A percentile compares a stretch with the other conserved stretches of the same genome.
These are phyloP conservation scores for Caracal caracal DNA, from an alignment of 2,113 vertebrate genomes.

Conservation along the genomic window DNA sequence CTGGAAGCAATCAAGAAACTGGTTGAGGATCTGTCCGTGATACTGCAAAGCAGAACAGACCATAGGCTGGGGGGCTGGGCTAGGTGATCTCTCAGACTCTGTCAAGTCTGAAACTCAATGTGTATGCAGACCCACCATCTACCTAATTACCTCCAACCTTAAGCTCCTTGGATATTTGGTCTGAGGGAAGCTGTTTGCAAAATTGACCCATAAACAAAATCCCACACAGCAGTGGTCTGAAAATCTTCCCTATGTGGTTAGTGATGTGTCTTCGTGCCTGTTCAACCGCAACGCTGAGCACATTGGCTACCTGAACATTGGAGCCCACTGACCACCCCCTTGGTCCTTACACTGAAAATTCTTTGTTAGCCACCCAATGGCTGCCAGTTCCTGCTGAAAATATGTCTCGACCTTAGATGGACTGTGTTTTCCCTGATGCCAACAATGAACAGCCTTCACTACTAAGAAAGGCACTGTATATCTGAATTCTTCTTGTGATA, in stretches of 20 bases:
- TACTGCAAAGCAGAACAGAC: not conserved
- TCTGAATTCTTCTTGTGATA: not conserved
- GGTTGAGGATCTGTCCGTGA: not conserved
- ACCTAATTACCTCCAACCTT: constrained; percentile 19
- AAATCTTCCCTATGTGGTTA: constrained; percentile 74
- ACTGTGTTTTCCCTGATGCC: constrained; percentile 66
- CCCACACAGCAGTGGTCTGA: constrained; percentile 45
- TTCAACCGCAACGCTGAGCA: constrained; percentile 54
- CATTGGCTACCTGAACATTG: not conserved
- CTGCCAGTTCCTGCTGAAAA: constrained; percentile 70
- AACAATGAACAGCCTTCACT: constrained; percentile 37
- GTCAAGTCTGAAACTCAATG: not conserved
- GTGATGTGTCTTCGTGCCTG: constrained; percentile 53
- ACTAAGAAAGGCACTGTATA: not conserved
- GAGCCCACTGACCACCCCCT: constrained; percentile 2
- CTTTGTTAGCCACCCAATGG: constrained; percentile 67
- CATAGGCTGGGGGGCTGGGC: too few species aligned
- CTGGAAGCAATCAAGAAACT: not conserved
- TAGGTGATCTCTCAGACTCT: not conserved
- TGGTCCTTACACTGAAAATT: constrained; percentile 73
- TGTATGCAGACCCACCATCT: not conserved
- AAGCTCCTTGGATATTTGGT: constrained; percentile 47
- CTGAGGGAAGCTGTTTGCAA: constrained; percentile 74
- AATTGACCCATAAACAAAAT: constrained; percentile 73
- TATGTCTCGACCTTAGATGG: constrained; percentile 57